These are phyloP conservation scores for Rhinichthys klamathensis DNA, from an alignment of 2,113 vertebrate species.

Conservation along the genomic window DNA sequence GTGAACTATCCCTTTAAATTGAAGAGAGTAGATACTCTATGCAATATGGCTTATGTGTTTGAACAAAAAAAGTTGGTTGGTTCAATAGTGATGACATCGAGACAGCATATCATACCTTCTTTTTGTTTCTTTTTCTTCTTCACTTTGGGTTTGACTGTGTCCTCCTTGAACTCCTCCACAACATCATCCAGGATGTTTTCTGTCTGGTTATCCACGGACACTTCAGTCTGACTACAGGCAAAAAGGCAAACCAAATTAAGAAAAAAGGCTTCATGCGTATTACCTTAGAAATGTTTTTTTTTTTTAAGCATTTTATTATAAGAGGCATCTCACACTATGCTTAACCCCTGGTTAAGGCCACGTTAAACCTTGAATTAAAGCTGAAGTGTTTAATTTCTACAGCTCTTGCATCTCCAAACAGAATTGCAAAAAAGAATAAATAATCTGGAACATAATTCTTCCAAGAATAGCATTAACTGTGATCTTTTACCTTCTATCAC, in stretches of 20 bases:
- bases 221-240: slow-evolving; percentile 65
- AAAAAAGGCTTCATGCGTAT: neutral
- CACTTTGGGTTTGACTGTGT: slow-evolving; percentile 71
- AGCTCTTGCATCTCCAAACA: neutral
- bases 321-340: neutral
- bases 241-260: neutral
- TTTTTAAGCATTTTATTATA: neutral
- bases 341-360: neutral
- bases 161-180: slow-evolving; percentile 62
- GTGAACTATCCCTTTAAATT: neutral
- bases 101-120: slow-evolving; percentile 70
- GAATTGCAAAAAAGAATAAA: too few relatives aligned
- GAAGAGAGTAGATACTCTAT: neutral
- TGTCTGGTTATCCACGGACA: slow-evolving; percentile 52
- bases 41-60: too few relatives aligned
- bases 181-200: slow-evolving; percentile 58
- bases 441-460: neutral
- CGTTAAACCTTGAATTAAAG: neutral
- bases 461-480: neutral
- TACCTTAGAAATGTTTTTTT: too few relatives aligned
- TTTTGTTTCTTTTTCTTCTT: slow-evolving; percentile 87
- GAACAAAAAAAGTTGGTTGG: too few relatives aligned
- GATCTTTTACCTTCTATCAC: slow-evolving; percentile 79
- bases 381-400: neutral
- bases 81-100: neutral